Percentiles rank a stretch among this genome's conserved stretches.
Evolutionary conservation across 2,113 vertebrate genomes (phyloP).

Genomic region (Progne subis): DNA sequence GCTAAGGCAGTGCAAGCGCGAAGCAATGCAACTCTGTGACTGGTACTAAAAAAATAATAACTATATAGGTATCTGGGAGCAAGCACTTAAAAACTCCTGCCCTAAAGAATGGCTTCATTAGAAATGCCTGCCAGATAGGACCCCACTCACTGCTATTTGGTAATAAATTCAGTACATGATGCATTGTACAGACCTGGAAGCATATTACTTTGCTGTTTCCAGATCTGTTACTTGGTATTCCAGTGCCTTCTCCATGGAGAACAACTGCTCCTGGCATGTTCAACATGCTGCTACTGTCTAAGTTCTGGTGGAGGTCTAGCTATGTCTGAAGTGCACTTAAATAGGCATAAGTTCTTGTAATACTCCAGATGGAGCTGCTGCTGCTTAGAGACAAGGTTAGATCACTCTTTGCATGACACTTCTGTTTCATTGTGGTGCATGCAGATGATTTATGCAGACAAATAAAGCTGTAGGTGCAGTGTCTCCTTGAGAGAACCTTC

Average conservation of each 20-base stretch:
- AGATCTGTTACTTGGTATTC: background rate
- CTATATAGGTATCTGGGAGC: background rate
- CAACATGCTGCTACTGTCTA: background rate
- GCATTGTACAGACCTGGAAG: background rate
- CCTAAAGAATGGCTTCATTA: background rate
- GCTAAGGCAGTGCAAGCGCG: background rate
- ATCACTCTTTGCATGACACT: background rate
- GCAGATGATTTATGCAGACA: background rate
- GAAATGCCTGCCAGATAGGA: background rate
- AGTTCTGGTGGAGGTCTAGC: background rate
- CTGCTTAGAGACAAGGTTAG: background rate
- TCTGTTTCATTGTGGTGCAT: background rate
- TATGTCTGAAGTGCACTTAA: background rate
- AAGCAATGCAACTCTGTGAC: background rate
- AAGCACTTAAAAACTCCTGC: background rate
- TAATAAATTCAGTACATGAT: background rate
- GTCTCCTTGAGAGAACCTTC: constrained; percentile 28
- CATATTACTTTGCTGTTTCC: background rate
- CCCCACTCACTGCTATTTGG: background rate
- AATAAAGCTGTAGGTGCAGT: background rate
- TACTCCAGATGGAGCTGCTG: background rate
- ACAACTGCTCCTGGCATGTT: background rate
- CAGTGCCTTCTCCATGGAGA: background rate
- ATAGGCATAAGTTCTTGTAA: background rate
- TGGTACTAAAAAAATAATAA: background rate